Evolutionary conservation across 1,140 invertebrate genomes (phyloP).

Genomic region (Palaemon carinicauda): DNA sequence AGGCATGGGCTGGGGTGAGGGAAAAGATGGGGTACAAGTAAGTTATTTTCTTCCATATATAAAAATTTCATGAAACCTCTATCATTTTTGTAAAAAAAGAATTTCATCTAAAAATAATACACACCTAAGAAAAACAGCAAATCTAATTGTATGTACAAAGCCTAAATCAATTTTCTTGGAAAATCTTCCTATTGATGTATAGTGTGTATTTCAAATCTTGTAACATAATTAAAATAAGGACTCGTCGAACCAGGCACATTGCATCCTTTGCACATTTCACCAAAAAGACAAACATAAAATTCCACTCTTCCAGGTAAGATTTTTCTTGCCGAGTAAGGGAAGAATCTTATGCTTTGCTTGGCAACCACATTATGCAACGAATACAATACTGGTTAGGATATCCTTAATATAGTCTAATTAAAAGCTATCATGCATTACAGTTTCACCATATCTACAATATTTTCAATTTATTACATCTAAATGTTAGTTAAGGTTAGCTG

Average conservation of each 20-base stretch:
- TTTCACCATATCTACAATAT: too few relatives aligned
- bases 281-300: too few relatives aligned
- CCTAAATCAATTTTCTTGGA: background rate
- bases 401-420: too few relatives aligned
- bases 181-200: background rate
- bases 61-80: slow-evolving; percentile 28
- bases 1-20: slow-evolving; percentile 85
- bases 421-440: too few relatives aligned
- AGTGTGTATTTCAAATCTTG: background rate
- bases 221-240: background rate
- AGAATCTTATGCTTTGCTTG: too few relatives aligned
- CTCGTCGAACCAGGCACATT: too few relatives aligned
- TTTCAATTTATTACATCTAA: too few relatives aligned
- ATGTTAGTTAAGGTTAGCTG: slow-evolving; percentile 16
- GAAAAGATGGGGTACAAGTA: slow-evolving; percentile 50
- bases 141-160: slow-evolving; percentile 6
- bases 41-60: slow-evolving; percentile 22
- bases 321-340: too few relatives aligned
- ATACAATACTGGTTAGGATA: too few relatives aligned
- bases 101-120: background rate
- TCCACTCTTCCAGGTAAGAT: too few relatives aligned
- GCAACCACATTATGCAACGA: too few relatives aligned
- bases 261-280: too few relatives aligned
- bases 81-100: background rate
- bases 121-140: background rate